Evolutionary conservation across 2,797 vertebrate genomes (phyloP).

Genomic region (Pseudochromis fuscus): DNA sequence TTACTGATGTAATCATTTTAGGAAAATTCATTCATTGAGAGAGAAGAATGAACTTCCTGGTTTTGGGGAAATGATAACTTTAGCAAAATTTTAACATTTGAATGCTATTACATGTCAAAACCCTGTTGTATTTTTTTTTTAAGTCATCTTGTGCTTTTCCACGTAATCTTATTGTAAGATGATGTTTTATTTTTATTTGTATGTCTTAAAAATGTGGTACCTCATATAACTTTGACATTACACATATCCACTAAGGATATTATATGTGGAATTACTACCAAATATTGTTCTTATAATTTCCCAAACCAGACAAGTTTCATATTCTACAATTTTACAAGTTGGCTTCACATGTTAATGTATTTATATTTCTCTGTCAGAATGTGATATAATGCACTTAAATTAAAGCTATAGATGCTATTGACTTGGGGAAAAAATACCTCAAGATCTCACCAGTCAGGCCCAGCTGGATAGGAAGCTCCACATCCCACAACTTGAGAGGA

Average conservation of each 20-base stretch:
- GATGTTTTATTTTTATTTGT: background rate
- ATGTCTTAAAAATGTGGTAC: background rate
- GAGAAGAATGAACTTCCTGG: too few species aligned
- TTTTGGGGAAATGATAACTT: background rate
- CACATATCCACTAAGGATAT: background rate
- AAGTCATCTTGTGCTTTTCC: too few species aligned
- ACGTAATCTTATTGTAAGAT: background rate
- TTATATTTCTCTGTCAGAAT: background rate
- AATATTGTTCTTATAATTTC: background rate
- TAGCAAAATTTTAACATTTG: background rate
- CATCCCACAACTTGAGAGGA: slow-evolving; percentile 31
- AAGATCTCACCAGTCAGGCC: slow-evolving; percentile 28
- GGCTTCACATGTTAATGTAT: background rate
- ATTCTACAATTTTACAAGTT: background rate
- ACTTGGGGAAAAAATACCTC: slow-evolving; percentile 25
- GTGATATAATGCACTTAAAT: slow-evolving; percentile 21
- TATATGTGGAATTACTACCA: background rate
- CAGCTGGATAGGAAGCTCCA: slow-evolving; percentile 23
- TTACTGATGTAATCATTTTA: background rate
- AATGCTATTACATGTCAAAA: too few species aligned
- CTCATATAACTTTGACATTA: background rate
- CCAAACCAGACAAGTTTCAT: background rate
- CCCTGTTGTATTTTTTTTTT: too few species aligned
- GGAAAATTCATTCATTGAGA: too few species aligned
- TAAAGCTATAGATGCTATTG: slow-evolving; percentile 4